Percentiles rank a stretch among this genome's conserved stretches.
phyloP scores from a whole-genome alignment of 2,888 invertebrate species.

The Opisthograptis luteolata region DNA sequence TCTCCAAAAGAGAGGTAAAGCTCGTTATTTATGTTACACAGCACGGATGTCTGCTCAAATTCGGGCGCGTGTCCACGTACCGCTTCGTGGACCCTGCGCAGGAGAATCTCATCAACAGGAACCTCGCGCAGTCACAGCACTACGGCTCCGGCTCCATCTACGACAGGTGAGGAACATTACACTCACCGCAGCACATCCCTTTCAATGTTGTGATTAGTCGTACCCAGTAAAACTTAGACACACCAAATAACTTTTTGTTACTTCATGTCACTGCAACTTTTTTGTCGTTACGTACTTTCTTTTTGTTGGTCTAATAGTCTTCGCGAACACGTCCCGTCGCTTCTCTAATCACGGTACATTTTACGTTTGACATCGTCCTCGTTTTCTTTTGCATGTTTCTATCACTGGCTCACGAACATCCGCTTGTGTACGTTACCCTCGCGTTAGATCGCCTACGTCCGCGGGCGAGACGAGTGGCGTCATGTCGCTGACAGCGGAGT shows the following conservation, averaged over 20 bases:
- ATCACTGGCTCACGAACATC: constrained; percentile 81
- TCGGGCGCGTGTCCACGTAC: constrained; percentile 94
- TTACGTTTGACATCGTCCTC: constrained; percentile 65
- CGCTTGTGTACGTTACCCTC: constrained; percentile 75
- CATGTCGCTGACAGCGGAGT: constrained; percentile 73
- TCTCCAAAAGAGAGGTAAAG: constrained; percentile 18
- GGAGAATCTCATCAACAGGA: constrained; percentile 90
- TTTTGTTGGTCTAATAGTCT: constrained; percentile 49
- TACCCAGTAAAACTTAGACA: constrained; percentile 47
- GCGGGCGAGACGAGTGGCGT: constrained; percentile 73
- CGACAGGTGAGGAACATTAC: constrained; percentile 87
- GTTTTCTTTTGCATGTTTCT: constrained; percentile 81
- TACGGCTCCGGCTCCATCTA: constrained; percentile 91
- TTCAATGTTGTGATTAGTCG: constrained; percentile 61
- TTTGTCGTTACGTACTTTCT: constrained; percentile 44
- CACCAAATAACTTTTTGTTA: constrained; percentile 33
- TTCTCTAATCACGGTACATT: constrained; percentile 62
- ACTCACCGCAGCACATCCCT: constrained; percentile 18
- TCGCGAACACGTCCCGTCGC: constrained; percentile 51
- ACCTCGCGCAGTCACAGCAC: constrained; percentile 89
- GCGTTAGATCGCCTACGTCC: constrained; percentile 79
- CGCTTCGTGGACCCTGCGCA: constrained; percentile 93
- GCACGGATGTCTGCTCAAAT: constrained; percentile 93
- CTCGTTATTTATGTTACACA: constrained; percentile 53
- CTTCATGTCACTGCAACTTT: constrained; percentile 54